These are phyloP conservation scores for Phortica variegata DNA, from an alignment of 1,140 invertebrate species.

Conservation along the genomic window DNA sequence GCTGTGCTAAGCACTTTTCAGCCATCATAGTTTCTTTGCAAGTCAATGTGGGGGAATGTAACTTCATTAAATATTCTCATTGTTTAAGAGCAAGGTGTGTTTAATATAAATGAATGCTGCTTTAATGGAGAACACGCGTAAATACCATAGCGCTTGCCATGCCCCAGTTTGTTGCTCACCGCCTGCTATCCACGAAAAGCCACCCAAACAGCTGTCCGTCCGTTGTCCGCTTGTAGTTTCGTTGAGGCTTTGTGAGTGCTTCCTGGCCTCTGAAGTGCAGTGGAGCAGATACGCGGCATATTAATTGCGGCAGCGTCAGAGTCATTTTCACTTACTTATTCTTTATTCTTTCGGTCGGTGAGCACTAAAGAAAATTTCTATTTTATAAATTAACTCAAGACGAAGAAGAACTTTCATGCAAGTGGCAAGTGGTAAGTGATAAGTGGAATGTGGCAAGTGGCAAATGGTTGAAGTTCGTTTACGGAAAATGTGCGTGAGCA, in stretches of 20 bases:
- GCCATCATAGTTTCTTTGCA: too few relatives aligned
- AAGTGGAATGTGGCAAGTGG: too few relatives aligned
- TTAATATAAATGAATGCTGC: slow-evolving; percentile 28
- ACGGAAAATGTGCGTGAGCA: too few relatives aligned
- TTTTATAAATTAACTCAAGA: slow-evolving; percentile 25
- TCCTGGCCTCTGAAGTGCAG: slow-evolving; percentile 1
- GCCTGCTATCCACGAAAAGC: too few relatives aligned
- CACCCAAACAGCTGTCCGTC: too few relatives aligned
- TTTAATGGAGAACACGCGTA: slow-evolving; percentile 37
- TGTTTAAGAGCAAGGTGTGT: slow-evolving; percentile 21
- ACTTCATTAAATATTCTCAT: slow-evolving; percentile 36
- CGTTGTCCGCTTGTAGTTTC: too few relatives aligned
- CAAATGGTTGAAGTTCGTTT: too few relatives aligned
- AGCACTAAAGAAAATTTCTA: slow-evolving; percentile 20
- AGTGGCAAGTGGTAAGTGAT: neutral
- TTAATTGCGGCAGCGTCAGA: slow-evolving; percentile 24
- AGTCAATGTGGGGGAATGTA: too few relatives aligned
- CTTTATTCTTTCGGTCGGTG: slow-evolving; percentile 1
- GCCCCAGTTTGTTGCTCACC: too few relatives aligned
- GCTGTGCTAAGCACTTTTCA: too few relatives aligned
- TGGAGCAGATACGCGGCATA: slow-evolving; percentile 9
- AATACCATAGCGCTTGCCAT: slow-evolving; percentile 17
- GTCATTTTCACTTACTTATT: slow-evolving; percentile 24
- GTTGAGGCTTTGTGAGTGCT: neutral
- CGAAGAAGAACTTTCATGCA: slow-evolving; percentile 18